Evolutionary conservation across 2,888 invertebrate genomes (phyloP).

Genomic region (Steinernema carpocapsae): DNA sequence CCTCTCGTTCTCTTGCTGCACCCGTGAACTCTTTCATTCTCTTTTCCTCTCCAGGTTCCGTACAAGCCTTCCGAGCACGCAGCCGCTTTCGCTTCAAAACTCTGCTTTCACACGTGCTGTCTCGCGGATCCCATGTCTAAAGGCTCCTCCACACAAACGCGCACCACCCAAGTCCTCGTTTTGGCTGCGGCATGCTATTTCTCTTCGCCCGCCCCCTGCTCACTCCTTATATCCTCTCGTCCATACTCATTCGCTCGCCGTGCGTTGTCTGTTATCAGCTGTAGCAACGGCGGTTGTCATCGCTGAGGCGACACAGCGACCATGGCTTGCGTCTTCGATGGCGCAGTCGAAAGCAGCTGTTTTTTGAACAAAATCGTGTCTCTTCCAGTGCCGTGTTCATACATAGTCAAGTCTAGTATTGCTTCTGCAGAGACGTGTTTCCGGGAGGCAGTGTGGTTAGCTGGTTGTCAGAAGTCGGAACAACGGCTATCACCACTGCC

Average conservation of each 20-base stretch:
- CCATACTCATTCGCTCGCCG: constrained; percentile 35
- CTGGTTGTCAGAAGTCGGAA: constrained; percentile 40
- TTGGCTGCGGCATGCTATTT: constrained; percentile 35
- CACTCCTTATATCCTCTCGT: constrained; percentile 35
- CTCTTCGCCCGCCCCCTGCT: constrained; percentile 34
- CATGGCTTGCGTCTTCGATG: constrained; percentile 23
- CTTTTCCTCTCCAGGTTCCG: neutral
- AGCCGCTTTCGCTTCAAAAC: constrained; percentile 13
- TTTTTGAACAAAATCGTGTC: constrained; percentile 26
- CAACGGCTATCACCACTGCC: constrained; percentile 46
- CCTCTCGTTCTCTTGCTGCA: constrained; percentile 11
- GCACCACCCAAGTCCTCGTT: constrained; percentile 24
- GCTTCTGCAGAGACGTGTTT: constrained; percentile 1
- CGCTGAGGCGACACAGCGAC: constrained; percentile 28
- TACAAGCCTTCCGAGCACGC: neutral
- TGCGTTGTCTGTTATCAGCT: constrained; percentile 34
- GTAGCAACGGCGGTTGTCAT: constrained; percentile 33
- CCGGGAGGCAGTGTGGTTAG: constrained; percentile 47
- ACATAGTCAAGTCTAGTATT: neutral
- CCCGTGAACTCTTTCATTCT: neutral
- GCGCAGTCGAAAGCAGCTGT: constrained; percentile 30
- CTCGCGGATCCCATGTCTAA: constrained; percentile 25
- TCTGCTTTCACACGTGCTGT: constrained; percentile 18
- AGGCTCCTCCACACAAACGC: constrained; percentile 31
- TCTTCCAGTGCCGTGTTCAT: neutral